Evolutionary conservation across 2,113 vertebrate species (phyloP).

Genomic region (Myrmecobius fasciatus): DNA sequence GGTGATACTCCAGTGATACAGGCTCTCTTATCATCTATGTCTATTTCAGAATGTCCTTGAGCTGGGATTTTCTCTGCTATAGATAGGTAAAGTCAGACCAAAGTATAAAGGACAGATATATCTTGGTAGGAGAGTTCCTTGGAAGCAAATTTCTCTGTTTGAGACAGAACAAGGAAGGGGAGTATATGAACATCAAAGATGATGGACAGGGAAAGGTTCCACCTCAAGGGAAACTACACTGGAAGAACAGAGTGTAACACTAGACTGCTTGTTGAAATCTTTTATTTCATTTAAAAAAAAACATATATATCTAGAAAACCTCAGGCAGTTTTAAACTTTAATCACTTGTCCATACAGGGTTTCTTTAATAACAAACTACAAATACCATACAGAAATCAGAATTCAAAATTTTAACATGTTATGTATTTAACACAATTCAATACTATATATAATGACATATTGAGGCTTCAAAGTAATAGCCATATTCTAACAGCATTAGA

Average conservation of each 20-base stretch:
- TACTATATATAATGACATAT: background rate
- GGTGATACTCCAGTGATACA: background rate
- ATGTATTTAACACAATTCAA: background rate
- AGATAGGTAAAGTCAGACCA: background rate
- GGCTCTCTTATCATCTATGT: background rate
- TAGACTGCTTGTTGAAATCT: background rate
- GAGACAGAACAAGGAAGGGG: background rate
- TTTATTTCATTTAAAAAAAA: background rate
- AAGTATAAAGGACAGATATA: background rate
- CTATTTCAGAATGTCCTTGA: background rate
- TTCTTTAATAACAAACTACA: background rate
- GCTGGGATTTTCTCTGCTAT: background rate
- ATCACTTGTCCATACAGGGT: background rate
- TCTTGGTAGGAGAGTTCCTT: background rate
- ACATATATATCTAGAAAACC: background rate
- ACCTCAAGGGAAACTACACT: background rate
- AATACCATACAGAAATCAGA: background rate
- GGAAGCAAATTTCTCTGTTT: background rate
- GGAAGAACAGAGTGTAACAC: background rate
- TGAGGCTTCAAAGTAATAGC: background rate
- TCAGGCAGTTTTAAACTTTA: background rate
- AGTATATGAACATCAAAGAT: background rate
- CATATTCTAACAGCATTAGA: background rate
- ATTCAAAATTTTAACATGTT: background rate
- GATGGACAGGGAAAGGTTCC: background rate